phyloP scores from a whole-genome alignment of 37 sponge, comb jelly and placozoan species.

The Amphimedon queenslandica region DNA sequence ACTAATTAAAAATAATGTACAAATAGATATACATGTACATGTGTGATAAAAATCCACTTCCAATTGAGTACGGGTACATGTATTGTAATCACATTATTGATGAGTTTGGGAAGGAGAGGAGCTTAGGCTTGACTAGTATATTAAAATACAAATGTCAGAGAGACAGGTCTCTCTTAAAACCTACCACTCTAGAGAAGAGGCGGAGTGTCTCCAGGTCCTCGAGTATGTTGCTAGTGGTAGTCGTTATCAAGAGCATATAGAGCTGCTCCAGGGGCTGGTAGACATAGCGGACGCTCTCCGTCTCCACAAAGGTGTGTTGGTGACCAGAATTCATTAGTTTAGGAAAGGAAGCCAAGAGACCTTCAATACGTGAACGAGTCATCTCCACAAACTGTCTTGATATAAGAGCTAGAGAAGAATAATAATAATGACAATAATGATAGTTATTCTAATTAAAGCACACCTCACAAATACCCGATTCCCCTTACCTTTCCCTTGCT shows the following conservation, averaged over 20 bases:
- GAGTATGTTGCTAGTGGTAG: slow-evolving; percentile 95
- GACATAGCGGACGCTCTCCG: slow-evolving; percentile 97
- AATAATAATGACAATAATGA: too few relatives aligned
- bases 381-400: slow-evolving; percentile 99
- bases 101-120: too few relatives aligned
- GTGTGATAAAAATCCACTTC: too few relatives aligned
- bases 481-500: slow-evolving; percentile 89
- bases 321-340: slow-evolving; percentile 86
- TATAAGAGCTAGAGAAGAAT: slow-evolving; percentile 92
- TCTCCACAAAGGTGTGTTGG: slow-evolving; percentile 99
- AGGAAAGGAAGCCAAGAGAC: slow-evolving; percentile 94
- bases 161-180: too few relatives aligned
- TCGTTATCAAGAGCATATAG: slow-evolving; percentile 94
- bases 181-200: slow-evolving; percentile 96
- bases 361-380: slow-evolving; percentile 94
- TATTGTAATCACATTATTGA: too few relatives aligned
- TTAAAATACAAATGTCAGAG: too few relatives aligned
- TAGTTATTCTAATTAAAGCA: slow-evolving; percentile 2
- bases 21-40: too few relatives aligned
- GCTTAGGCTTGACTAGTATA: too few relatives aligned
- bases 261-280: slow-evolving; percentile 96
- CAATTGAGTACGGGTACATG: too few relatives aligned
- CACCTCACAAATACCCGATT: not conserved
- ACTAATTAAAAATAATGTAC: too few relatives aligned
- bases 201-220: slow-evolving; percentile 97